Conservation (phyloP, 1,140 invertebrate genomes). For the Hestina assimilis region DNA sequence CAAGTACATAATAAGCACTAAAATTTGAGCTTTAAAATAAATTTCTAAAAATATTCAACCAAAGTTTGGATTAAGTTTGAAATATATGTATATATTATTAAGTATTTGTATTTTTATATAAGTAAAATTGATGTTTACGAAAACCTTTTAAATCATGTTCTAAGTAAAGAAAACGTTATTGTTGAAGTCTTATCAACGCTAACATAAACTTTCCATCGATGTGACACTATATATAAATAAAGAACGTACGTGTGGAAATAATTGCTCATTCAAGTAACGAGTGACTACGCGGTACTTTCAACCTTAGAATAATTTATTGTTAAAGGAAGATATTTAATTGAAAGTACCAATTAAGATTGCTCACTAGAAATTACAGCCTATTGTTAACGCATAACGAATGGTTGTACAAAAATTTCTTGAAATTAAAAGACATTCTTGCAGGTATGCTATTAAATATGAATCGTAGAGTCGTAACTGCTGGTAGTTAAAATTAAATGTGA, state of each 20-base stretch:
- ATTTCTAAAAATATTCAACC: no score
- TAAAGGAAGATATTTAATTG: constrained; percentile 34
- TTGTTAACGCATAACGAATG: constrained; percentile 18
- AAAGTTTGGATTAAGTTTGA: no score
- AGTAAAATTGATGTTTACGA: no score
- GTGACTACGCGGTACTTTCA: constrained; percentile 16
- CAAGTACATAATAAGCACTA: no score
- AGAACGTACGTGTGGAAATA: constrained; percentile 14
- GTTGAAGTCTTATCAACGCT: no score
- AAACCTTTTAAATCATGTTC: no score
- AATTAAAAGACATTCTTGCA: not conserved
- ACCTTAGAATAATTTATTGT: constrained; percentile 19
- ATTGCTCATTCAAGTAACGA: constrained; percentile 21
- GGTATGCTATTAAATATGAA: not conserved
- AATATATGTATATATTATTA: no score
- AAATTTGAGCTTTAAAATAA: no score
- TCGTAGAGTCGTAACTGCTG: not conserved
- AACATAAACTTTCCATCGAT: not conserved
- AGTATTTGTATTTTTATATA: no score
- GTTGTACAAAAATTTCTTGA: constrained; percentile 7
- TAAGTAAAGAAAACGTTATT: no score
- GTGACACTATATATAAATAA: not conserved
- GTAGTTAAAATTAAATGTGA: constrained; percentile 23
- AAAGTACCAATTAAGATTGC: constrained; percentile 38
- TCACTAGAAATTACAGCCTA: constrained; percentile 20